Conservation (phyloP, 2,888 invertebrate genomes). For the Amitus sp. region DNA sequence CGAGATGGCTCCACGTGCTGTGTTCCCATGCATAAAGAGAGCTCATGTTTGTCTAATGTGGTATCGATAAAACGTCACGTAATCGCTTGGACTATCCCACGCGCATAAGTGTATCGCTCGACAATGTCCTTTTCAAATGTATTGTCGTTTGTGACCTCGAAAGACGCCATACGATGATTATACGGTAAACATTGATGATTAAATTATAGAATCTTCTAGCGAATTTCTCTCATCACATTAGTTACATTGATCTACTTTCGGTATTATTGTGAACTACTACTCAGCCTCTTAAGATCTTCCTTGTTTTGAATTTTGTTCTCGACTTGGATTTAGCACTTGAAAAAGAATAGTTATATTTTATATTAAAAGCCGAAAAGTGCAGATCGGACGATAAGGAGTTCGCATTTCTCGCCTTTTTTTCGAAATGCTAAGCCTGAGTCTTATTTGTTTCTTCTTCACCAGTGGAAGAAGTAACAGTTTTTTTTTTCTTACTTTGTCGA, state of each 20-base stretch:
- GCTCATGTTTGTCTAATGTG: slow-evolving; percentile 64
- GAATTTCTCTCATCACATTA: too few species aligned
- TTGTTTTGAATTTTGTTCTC: too few species aligned
- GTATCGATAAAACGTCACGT: slow-evolving; percentile 62
- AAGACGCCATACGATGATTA: slow-evolving; percentile 44
- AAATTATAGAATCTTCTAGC: slow-evolving; percentile 14
- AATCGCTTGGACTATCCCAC: slow-evolving; percentile 60
- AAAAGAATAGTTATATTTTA: not conserved
- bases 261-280: slow-evolving; percentile 11
- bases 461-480: too few species aligned
- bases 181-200: slow-evolving; percentile 36
- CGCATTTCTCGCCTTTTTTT: too few species aligned
- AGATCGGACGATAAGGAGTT: too few species aligned
- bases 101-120: slow-evolving; percentile 46
- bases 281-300: too few species aligned
- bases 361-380: not conserved
- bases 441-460: too few species aligned
- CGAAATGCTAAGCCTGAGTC: too few species aligned
- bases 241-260: too few species aligned
- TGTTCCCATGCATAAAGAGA: slow-evolving; percentile 62
- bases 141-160: slow-evolving; percentile 57
- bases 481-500: too few species aligned
- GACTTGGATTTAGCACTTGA: too few species aligned
- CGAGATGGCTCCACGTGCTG: slow-evolving; percentile 57
- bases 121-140: slow-evolving; percentile 50